Evolutionary conservation across 2,888 invertebrate species (phyloP).

Genomic region (Smittia aterrima): DNA sequence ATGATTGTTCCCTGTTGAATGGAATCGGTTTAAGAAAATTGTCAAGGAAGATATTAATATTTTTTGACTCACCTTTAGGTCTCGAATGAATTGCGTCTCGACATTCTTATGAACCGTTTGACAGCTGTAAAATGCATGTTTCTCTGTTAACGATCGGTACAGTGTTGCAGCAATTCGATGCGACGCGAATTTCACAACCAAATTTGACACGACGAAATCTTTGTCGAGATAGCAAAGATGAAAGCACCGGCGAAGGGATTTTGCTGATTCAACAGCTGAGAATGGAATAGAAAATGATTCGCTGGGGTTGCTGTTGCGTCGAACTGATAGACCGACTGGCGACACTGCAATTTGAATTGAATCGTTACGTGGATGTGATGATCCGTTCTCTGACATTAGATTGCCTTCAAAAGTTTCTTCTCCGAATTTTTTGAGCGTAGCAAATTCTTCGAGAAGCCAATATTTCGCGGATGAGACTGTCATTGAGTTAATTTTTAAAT

Average conservation of each 20-base stretch:
- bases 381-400: conserved; percentile 41
- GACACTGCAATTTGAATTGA: conserved; percentile 67
- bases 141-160: conserved; percentile 84
- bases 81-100: conserved; percentile 83
- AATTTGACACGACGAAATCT: conserved; percentile 62
- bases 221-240: conserved; percentile 72
- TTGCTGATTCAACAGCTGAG: conserved; percentile 76
- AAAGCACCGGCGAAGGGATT: conserved; percentile 71
- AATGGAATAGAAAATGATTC: conserved; percentile 74
- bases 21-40: neutral
- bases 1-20: conserved; percentile 73
- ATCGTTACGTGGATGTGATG: conserved; percentile 8
- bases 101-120: conserved; percentile 86
- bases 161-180: conserved; percentile 77
- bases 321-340: conserved; percentile 76
- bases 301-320: conserved; percentile 58
- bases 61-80: conserved; percentile 64
- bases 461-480: conserved; percentile 77
- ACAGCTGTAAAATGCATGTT: conserved; percentile 90
- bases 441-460: conserved; percentile 76
- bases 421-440: conserved; percentile 76
- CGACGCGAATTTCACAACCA: conserved; percentile 78
- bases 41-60: conserved; percentile 1
- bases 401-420: conserved; percentile 79
- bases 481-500: conserved; percentile 58